phyloP scores from a whole-genome alignment of 2,113 vertebrate genomes.

The Heloderma charlesbogerti region DNA sequence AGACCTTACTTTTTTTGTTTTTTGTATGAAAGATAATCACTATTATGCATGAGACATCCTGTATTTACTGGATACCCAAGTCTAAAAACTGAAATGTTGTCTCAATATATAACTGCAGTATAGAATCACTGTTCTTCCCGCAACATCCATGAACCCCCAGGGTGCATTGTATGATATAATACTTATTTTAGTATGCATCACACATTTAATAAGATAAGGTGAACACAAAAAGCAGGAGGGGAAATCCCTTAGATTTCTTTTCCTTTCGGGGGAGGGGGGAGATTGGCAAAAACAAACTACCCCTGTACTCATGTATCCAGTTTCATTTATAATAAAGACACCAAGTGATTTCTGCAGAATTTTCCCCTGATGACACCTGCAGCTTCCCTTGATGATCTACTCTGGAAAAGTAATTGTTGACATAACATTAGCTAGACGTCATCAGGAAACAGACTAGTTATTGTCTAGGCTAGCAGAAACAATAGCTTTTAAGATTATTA shows the following conservation, averaged over 20 bases:
- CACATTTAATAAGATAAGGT: constrained; percentile 71
- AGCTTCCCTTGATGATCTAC: constrained; percentile 59
- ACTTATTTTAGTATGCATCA: constrained; percentile 61
- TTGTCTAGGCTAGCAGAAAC: constrained; percentile 43
- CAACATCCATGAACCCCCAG: constrained; percentile 75
- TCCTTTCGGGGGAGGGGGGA: neutral
- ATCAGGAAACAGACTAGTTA: constrained; percentile 43
- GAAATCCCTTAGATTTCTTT: neutral
- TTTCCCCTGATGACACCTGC: constrained; percentile 47
- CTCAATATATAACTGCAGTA: constrained; percentile 74
- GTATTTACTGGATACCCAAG: constrained; percentile 75
- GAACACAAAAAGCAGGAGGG: constrained; percentile 50
- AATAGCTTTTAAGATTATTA: constrained; percentile 41
- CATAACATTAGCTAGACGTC: constrained; percentile 59
- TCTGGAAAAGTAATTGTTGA: constrained; percentile 59
- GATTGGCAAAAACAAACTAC: neutral
- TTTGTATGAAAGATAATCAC: constrained; percentile 77
- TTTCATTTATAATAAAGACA: constrained; percentile 69
- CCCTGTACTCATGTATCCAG: constrained; percentile 57
- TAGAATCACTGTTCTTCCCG: constrained; percentile 75
- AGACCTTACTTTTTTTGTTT: constrained; percentile 76
- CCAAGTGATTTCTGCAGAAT: constrained; percentile 54
- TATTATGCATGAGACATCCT: constrained; percentile 81
- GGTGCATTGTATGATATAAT: constrained; percentile 74
- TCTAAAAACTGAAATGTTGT: constrained; percentile 76